A percentile compares a stretch with the other conserved stretches of the same genome.
Evolutionary conservation across 64 coral and sea anemone species (phyloP).

Genomic region (Dendrophyllia cribrosa): DNA sequence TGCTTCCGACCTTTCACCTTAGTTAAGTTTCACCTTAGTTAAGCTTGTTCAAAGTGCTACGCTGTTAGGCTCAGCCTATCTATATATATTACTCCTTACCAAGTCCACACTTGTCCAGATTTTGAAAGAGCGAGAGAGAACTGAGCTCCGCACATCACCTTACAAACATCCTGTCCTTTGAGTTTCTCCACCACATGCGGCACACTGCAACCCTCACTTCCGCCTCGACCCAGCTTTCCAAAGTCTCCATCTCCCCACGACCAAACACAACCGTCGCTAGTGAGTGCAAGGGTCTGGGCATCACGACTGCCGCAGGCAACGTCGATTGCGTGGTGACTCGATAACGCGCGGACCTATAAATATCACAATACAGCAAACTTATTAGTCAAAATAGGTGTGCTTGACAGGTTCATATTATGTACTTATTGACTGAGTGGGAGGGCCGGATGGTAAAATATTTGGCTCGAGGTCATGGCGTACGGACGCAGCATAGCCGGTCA

Average conservation of each 20-base stretch:
- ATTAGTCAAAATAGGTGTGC: too few species aligned
- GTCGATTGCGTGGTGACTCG: slow-evolving; percentile 78
- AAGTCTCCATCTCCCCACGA: slow-evolving; percentile 99
- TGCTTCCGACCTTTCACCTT: too few species aligned
- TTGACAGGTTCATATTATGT: too few species aligned
- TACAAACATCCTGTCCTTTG: slow-evolving; percentile 84
- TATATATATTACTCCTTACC: slow-evolving; percentile 83
- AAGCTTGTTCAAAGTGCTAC: too few species aligned
- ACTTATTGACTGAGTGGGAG: too few species aligned
- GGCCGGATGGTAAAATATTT: too few species aligned
- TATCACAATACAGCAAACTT: not conserved
- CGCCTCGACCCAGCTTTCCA: slow-evolving; percentile 97
- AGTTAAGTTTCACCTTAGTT: too few species aligned
- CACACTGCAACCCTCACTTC: slow-evolving; percentile 96
- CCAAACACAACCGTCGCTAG: slow-evolving; percentile 93
- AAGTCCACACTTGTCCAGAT: slow-evolving; percentile 92
- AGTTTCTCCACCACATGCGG: slow-evolving; percentile 95
- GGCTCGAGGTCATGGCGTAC: too few species aligned
- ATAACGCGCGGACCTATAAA: slow-evolving; percentile 80
- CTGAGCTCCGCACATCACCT: slow-evolving; percentile 96
- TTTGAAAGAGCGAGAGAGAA: slow-evolving; percentile 92
- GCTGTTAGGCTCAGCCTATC: too few species aligned
- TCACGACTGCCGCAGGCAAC: slow-evolving; percentile 98
- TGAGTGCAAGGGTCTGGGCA: slow-evolving; percentile 91
- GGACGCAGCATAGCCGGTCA: too few species aligned